Conservation (phyloP, 35 echinoderm and acorn worm genomes). For the Lytechinus variegatus region DNA sequence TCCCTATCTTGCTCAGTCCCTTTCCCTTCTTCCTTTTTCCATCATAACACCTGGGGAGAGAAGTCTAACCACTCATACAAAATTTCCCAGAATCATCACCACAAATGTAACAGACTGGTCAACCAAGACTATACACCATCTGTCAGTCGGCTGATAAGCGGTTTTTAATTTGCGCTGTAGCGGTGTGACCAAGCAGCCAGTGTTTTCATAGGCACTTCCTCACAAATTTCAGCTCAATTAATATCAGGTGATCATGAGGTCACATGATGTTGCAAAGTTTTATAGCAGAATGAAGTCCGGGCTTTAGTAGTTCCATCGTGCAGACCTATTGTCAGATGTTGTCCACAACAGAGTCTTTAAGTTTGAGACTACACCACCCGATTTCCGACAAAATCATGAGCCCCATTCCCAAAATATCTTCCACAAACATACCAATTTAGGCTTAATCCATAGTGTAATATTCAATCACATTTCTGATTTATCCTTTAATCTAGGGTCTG, state of each 20-base stretch:
- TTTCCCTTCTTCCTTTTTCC: background rate
- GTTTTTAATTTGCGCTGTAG: background rate
- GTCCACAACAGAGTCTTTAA: no score
- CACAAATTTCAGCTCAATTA: conserved; percentile 10
- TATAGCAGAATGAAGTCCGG: no score
- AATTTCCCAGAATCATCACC: background rate
- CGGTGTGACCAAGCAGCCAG: background rate
- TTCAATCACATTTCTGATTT: no score
- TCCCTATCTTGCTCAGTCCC: background rate
- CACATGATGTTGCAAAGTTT: background rate
- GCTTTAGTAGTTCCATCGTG: no score
- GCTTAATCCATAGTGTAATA: no score
- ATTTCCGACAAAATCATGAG: no score
- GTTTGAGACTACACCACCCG: no score
- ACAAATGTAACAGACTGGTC: background rate
- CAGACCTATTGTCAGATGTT: no score
- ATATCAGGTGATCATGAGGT: background rate
- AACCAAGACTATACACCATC: background rate
- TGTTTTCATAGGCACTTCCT: conserved; percentile 2
- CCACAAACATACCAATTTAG: no score
- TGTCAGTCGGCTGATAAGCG: background rate
- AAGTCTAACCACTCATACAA: background rate
- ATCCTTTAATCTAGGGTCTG: no score
- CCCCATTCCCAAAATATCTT: no score
- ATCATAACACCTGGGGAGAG: background rate